These are phyloP conservation scores for Micrasema minimum DNA, from an alignment of 1,140 invertebrate genomes.

Conservation along the genomic window DNA sequence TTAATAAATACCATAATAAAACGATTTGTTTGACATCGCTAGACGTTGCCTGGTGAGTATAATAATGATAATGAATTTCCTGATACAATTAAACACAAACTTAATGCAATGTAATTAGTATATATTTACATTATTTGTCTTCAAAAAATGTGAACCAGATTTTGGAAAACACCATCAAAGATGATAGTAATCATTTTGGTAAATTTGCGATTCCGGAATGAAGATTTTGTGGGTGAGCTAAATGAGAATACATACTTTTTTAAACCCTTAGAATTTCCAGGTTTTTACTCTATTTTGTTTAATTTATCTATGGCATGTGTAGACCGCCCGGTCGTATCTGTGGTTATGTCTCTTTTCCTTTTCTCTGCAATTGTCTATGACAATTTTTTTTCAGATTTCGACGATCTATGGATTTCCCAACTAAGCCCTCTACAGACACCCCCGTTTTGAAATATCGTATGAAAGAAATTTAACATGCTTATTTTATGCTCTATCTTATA, in stretches of 20 bases:
- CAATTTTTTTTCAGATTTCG: constrained; percentile 32
- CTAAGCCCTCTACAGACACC: neutral
- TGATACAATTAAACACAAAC: neutral
- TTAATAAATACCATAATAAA: constrained; percentile 12
- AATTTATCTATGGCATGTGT: constrained; percentile 8
- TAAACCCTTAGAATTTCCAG: constrained; percentile 2
- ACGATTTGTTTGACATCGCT: neutral
- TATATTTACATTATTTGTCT: neutral
- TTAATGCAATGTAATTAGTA: neutral
- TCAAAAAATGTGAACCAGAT: neutral
- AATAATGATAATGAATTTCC: constrained; percentile 36
- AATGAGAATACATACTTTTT: neutral
- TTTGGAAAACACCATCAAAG: neutral
- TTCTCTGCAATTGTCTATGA: constrained; percentile 30
- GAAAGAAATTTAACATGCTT: constrained; percentile 30
- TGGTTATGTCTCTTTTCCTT: constrained; percentile 18
- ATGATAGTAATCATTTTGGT: too few relatives aligned
- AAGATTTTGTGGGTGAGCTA: too few relatives aligned
- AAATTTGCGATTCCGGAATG: too few relatives aligned
- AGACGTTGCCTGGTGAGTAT: constrained; percentile 35
- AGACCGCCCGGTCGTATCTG: constrained; percentile 1
- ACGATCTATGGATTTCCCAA: constrained; percentile 3
- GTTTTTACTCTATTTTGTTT: neutral
- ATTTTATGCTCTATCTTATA: constrained; percentile 17
- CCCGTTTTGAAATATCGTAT: constrained; percentile 18